phyloP scores from a whole-genome alignment of 2,797 vertebrate species.

The Anabacerthia variegaticeps region DNA sequence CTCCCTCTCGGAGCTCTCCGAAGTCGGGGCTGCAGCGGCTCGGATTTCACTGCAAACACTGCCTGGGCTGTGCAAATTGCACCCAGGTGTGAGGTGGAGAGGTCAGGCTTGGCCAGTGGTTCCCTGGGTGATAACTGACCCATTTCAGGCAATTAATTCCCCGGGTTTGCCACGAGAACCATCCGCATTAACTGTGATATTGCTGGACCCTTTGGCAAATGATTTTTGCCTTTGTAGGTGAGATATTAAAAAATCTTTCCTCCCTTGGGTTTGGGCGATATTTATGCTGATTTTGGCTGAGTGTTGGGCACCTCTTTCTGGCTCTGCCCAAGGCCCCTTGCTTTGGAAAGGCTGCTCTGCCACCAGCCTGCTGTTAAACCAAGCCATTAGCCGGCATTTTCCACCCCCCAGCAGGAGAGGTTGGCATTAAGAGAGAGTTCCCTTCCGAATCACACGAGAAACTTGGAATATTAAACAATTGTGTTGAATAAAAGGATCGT shows the following conservation, averaged over 20 bases:
- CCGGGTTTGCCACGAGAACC: not conserved
- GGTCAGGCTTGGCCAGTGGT: not conserved
- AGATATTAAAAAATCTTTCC: not conserved
- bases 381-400: not conserved
- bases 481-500: not conserved
- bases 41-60: conserved; percentile 41
- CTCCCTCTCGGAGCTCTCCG: conserved; percentile 37
- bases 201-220: not conserved
- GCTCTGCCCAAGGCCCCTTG: not conserved
- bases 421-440: not conserved
- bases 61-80: conserved; percentile 39
- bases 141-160: not conserved
- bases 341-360: not conserved
- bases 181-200: not conserved
- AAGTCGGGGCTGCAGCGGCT: conserved; percentile 38
- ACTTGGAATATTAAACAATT: conserved; percentile 31
- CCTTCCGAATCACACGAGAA: not conserved
- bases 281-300: not conserved
- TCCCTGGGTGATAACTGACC: not conserved
- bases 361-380: not conserved
- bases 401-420: not conserved
- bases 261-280: not conserved
- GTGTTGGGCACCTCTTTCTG: not conserved
- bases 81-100: conserved; percentile 49
- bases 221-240: not conserved